Conservation (phyloP, 2,888 invertebrate species). For the Rotaria magnacalcarata region DNA sequence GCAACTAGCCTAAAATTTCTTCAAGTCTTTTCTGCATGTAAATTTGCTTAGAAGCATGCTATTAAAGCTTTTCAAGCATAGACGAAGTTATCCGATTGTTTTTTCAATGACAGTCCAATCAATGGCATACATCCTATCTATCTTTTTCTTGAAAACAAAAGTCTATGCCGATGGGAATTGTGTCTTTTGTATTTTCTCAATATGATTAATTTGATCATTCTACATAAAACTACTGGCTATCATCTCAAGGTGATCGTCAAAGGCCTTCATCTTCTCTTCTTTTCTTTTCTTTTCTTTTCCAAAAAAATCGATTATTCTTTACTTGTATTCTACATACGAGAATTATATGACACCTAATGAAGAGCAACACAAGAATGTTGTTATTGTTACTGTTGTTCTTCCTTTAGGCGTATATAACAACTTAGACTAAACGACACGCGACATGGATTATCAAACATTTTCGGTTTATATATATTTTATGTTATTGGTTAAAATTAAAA, state of each 20-base stretch:
- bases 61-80: not conserved
- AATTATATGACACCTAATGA: not conserved
- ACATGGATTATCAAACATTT: not conserved
- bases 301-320: not conserved
- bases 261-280: not conserved
- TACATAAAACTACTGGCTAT: not conserved
- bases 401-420: not conserved
- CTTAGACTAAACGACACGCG: not conserved
- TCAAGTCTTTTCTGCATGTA: not conserved
- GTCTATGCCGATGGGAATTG: not conserved
- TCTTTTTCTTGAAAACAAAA: not conserved
- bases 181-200: not conserved
- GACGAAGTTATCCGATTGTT: not conserved
- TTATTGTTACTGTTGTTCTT: not conserved
- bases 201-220: slow-evolving; percentile 22
- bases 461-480: not conserved
- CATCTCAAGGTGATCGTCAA: not conserved
- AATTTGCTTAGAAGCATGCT: not conserved
- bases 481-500: not conserved
- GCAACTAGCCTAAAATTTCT: not conserved
- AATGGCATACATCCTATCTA: not conserved
- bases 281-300: not conserved
- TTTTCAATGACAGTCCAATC: not conserved
- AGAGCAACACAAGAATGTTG: not conserved
- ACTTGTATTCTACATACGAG: not conserved